Evolutionary conservation across 1,140 invertebrate species (phyloP), one percentile per base, ranked within the genome.

Genomic region (Drosophila saltans): DNA sequence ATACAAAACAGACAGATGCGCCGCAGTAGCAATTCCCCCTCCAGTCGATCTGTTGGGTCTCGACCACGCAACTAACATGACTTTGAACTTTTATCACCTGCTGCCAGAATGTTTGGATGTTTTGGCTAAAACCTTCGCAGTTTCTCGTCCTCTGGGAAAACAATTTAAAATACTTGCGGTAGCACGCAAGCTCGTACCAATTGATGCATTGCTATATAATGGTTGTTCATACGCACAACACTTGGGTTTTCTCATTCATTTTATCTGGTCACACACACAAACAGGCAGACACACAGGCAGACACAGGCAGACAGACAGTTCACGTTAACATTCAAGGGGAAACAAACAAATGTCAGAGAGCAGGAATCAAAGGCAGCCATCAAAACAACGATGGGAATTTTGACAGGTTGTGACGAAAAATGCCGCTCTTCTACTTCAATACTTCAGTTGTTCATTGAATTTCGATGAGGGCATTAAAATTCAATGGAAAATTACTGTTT

Each of bases 81-180:
- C 80, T 81, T 78, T 81, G 75, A 81, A 81, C 80, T 81, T 81
- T 81, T 81, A 81, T 82, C 80, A 78, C 80, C 80, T 81, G 75
- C 56, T 71, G 74, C 62, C 40, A 65, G 61, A 67, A 39, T 52
- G 39, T 21, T 39, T 52, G 45, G 67, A 26, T 6, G 33, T 36
- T 36, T 36, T 36, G 16, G 62, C 43, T n/a, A 61, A 55, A 56
- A 52, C 30, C 40, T 55, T 55, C 4, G 7, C 61, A 56, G 43
- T 28, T 52, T 52, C 45, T 26, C 41, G 24, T 30, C 26, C 39
- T 55, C 43, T 55, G 80, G 64, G 75, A 77, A 78, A 78, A 78
- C 75, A 71, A 71, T 78, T 78, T 78, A 66, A 78, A 78, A 78
- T 78, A 78, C 75, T 72, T 78, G 75, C 68, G 75, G 75, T 71